Evolutionary conservation across 2,797 vertebrate species (phyloP), one percentile per base, ranked within the genome.

Genomic region (Tarsius wallacei): DNA sequence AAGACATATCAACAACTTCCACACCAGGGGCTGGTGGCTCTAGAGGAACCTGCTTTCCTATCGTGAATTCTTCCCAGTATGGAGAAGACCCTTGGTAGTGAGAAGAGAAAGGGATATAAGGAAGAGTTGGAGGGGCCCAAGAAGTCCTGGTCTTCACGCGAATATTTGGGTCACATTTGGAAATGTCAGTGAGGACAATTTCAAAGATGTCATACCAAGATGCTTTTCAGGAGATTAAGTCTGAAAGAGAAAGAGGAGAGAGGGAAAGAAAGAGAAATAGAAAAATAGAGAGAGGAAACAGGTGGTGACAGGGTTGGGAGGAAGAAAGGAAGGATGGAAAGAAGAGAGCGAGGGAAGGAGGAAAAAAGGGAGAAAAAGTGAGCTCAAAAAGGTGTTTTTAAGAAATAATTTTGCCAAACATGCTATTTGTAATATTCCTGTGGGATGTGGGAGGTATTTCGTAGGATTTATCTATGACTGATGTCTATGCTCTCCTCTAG

Each of bases 381-480:
- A 7, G 33, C 19, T 42, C 4, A 13, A 64, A 33, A 19, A 22
- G 36, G 21, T 6, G 4, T 10, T 42, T n/a, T 68, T 51, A 61
- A 85, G 80, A 59, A 5, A 26, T 71, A 63, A 84, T 36, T n/a
- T 94, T 17, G 4, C 11, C 68, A 90, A 87, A 59, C 49, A 71
- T 7, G 0, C 12, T 87, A 55, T 77, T 74, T 94, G 47, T 87
- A 87, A 93, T 91, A 59, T 64, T 80, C 33, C 42, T 49, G 9
- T 87, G 59, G 66, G 14, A 63, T 36, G 77, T 96, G 22, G 71
- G 90, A 85, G 57, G 53, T 55, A 85, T 85, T 85, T 93, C 78
- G 82, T 47, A 85, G 73, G 47, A 88, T 17, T 77, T 73, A 71
- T 59, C 49, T 78, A 31, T 93, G 93, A 94, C 83, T 81, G 85